Percentiles rank a stretch among this genome's conserved stretches.
These are phyloP conservation scores for Drosophila pegasa DNA, from an alignment of 2,888 invertebrate genomes.

Conservation along the genomic window DNA sequence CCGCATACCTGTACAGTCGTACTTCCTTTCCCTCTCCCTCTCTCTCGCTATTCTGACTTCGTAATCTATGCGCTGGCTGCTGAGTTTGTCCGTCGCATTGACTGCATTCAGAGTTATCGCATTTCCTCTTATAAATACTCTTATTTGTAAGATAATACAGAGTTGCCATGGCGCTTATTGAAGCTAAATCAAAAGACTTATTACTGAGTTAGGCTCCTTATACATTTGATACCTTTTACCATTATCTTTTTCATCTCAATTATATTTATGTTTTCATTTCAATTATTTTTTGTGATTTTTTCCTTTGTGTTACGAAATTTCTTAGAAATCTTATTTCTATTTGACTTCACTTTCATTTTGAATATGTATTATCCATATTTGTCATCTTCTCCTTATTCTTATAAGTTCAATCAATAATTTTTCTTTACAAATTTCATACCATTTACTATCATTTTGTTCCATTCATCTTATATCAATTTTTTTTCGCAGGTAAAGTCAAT, in stretches of 20 bases:
- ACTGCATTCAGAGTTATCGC: slow-evolving; percentile 45
- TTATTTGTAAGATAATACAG: slow-evolving; percentile 17
- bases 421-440: neutral
- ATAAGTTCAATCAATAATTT: neutral
- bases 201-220: neutral
- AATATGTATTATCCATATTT: neutral
- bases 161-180: slow-evolving; percentile 12
- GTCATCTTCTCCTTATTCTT: neutral
- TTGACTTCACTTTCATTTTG: neutral
- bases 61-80: slow-evolving; percentile 18
- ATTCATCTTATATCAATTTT: neutral
- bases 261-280: neutral
- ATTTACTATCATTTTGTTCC: slow-evolving; percentile 2
- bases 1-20: slow-evolving; percentile 3
- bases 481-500: neutral
- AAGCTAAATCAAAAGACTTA: neutral
- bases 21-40: neutral
- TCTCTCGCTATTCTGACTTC: neutral
- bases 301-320: neutral
- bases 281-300: neutral
- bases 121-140: slow-evolving; percentile 42
- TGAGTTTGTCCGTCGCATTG: slow-evolving; percentile 35
- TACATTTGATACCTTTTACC: neutral
- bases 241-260: neutral
- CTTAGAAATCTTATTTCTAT: neutral